A percentile compares a stretch with the other conserved stretches of the same genome.
Conservation (phyloP, 2,797 vertebrate species). For the Amphiprion clarkii region DNA sequence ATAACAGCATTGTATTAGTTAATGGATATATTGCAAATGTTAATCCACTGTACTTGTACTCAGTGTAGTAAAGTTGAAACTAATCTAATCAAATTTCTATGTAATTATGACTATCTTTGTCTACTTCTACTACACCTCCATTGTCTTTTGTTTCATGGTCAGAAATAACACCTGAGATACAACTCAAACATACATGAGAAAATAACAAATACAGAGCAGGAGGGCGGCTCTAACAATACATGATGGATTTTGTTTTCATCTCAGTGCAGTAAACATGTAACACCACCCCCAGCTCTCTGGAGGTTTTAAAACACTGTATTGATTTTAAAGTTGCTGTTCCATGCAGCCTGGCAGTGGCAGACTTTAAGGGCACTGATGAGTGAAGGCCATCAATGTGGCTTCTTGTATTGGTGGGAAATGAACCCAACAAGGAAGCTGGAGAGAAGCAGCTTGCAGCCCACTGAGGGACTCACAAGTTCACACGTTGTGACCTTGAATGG, state of each 20-base stretch:
- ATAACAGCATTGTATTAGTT: conserved; percentile 3
- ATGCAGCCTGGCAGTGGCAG: conserved; percentile 16
- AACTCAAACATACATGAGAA: background rate
- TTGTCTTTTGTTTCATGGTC: background rate
- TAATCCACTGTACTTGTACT: background rate
- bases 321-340: conserved; percentile 65
- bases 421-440: conserved; percentile 43
- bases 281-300: conserved; percentile 32
- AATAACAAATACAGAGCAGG: conserved; percentile 1
- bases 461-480: background rate
- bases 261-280: conserved; percentile 48
- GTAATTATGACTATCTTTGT: background rate
- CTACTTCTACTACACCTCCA: background rate
- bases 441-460: conserved; percentile 29
- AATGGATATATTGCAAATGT: background rate
- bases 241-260: conserved; percentile 60
- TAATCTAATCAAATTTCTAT: background rate
- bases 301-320: conserved; percentile 67
- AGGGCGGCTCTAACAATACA: conserved; percentile 14
- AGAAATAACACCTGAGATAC: background rate
- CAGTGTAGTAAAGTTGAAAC: no score
- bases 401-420: conserved; percentile 55
- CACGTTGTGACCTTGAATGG: conserved; percentile 45
- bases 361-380: conserved; percentile 55
- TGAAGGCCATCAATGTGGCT: conserved; percentile 61